Base-by-base conservation (phyloP, 2,797 vertebrate genomes). In the Danionella dracula region DNA sequence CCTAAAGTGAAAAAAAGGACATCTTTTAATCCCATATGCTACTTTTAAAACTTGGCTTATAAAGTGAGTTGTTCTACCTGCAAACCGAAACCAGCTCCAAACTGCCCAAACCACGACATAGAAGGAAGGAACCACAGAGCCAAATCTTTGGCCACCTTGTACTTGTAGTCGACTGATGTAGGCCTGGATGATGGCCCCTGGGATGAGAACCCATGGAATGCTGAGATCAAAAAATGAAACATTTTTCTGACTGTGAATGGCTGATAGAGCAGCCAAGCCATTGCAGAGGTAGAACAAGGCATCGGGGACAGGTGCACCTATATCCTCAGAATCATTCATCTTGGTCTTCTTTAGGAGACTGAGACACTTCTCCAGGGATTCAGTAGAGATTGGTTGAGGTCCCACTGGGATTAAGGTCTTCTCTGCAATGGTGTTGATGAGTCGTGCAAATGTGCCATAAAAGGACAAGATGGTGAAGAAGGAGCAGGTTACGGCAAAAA, bases 371-470 rank as follows among this genome's bases (percentile, higher is more conserved):
- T 84, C 86, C 23, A 94, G 78, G 16, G 61, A 62, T 0, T 85
- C 79, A n/a, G 81, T 84, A 68, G 90, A 82, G 55, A 93, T 12
- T 0, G 88, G 84, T 65, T 90, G 90, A 11, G 72, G 44, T 2
- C 93, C 94, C 1, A 92, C 73, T 1, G 90, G 91, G 61, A 95
- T 87, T 15, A 95, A 78, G 4, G 78, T 77, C 77, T 94, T 95
- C 80, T 95, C 93, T 8, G 90, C 93, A 1, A 94, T 92, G 49
- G 88, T 89, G 84, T 95, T 96, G 72, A 93, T 78, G 7, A 94
- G 90, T 44, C 89, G 90, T 21, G 92, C 75, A 49, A 94, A 93
- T 20, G 90, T 84, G 56, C 89, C 81, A 0, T 94, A 96, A 20
- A 93, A 68, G 0, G 92, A 93, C 31, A 83, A 55, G 2, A 76